Evolutionary conservation across 2,888 invertebrate genomes (phyloP).

Genomic region (Chrysolina haemoptera): DNA sequence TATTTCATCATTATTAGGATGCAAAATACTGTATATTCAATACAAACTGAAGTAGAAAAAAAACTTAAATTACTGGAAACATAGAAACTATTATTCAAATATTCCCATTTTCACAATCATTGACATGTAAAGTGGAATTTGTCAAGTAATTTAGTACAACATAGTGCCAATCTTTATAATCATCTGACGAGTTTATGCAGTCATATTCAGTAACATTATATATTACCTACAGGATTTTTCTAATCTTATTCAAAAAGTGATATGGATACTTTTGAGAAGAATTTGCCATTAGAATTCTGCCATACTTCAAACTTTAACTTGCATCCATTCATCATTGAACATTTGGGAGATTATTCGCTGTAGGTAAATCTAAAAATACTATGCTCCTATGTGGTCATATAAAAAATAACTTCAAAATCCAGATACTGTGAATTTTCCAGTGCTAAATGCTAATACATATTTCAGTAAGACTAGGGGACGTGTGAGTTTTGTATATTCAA

Average conservation of each 20-base stretch:
- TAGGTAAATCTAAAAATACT: background rate
- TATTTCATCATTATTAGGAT: no score
- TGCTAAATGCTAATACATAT: background rate
- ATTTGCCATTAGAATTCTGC: no score
- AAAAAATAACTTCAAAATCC: conserved; percentile 1
- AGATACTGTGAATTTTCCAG: background rate
- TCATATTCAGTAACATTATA: background rate
- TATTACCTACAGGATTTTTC: background rate
- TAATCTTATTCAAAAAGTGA: background rate
- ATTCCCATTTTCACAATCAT: conserved; percentile 9
- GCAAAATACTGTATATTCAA: no score
- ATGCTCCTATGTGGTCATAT: conserved; percentile 21
- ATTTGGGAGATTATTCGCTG: background rate
- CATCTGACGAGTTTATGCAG: background rate
- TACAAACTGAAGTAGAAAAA: no score
- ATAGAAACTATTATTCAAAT: background rate
- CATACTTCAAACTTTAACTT: no score
- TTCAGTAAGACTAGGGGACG: background rate
- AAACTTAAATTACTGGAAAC: no score
- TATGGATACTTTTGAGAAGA: background rate
- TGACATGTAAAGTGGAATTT: conserved; percentile 27
- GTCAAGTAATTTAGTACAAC: conserved; percentile 48
- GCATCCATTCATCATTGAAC: background rate
- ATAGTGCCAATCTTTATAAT: conserved; percentile 46
- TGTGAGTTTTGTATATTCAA: no score